Base-by-base conservation (phyloP, 2,797 vertebrate species). In the Typhlichthys subterraneus region DNA sequence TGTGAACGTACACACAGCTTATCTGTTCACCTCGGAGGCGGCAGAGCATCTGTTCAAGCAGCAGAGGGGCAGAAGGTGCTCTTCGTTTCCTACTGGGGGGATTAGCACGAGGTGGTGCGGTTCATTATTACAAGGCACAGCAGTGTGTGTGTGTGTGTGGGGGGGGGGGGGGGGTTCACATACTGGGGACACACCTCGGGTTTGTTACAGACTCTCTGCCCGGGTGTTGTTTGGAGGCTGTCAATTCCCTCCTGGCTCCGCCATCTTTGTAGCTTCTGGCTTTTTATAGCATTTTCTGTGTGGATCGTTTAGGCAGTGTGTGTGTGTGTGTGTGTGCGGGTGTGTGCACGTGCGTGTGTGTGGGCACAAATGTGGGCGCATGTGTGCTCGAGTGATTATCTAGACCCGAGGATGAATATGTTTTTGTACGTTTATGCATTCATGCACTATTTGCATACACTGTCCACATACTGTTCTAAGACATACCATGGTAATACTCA, bases 41-140 rank as follows among this genome's bases (percentile, higher is more conserved):
- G 57, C 59, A 65, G 70, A 80, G 76, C 85, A 83, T 83, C 81
- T 79, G 87, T 83, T 67, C 72, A 42, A 79, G 72, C 82, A 83
- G 72, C 15, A 17, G 38, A 1, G 68, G 72, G 69, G 74, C 85
- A 86, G 75, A 81, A 83, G 88, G 84, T 83, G 85, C 82, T 81
- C 75, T 72, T 70, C 75, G 69, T 67, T 71, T 62, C 65, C 49
- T 49, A 53, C 23, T 45, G 72, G 67, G 60, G 67, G 69, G 78
- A 82, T 90, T 79, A 77, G 69, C 61, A 63, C 74, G 71, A 69
- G 63, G 61, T 65, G 72, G 73, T 75, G 71, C 70, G 77, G 79
- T 79, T 84, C 85, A 81, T 84, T 70, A 72, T 73, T 72, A 72
- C 65, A 67, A 62, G 58, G 70, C 67, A 48, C 47, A 4, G 45